Base-by-base conservation (phyloP, 1,140 invertebrate species). In the Reticulitermes speratus region DNA sequence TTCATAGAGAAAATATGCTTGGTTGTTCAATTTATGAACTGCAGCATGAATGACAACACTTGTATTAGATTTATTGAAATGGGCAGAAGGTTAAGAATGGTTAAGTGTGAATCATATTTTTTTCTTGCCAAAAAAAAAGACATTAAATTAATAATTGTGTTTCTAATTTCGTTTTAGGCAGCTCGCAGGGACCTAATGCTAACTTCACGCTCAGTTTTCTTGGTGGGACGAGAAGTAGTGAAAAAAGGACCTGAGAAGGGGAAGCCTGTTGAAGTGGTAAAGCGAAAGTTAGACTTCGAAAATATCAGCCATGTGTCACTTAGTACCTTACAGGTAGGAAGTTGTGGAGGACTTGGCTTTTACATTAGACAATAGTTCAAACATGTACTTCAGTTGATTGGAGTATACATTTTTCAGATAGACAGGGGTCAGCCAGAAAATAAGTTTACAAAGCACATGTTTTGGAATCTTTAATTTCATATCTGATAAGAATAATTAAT, bases 181-280 rank as follows among this genome's bases (percentile, higher is more conserved):
- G 91, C 92, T 48, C 93, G 95, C 88, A 90, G 95, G 88, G 95
- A 96, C 90, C 89, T 96, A 83, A 91, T 96, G n/a, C 87, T 96
- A 32, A 96, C 95, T 6, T 90, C 91, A 30, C 94, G 94, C 87
- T 91, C 90, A 88, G 83, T 96, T 19, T 94, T 93, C 87, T 89
- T 96, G 12, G 93, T 96, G 84, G 95, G 95, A 89, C 92, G 88
- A 11, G 91, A 91, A 82, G 88, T 90, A 75, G 89, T 91, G 90
- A 95, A 91, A 91, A 95, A 91, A 92, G 95, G 88, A 88, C 92
- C 87, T 87, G 94, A 89, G 91, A 95, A 92, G 92, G 94, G 87
- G 88, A 92, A 89, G 89, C 92, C 87, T 0, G 88, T 93, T n/a
- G 94, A 95, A 89, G 92, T 95, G 25, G 90, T 96, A 25, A 96